Conservation (phyloP, 2,113 vertebrate species). For the Anoplopoma fimbria region DNA sequence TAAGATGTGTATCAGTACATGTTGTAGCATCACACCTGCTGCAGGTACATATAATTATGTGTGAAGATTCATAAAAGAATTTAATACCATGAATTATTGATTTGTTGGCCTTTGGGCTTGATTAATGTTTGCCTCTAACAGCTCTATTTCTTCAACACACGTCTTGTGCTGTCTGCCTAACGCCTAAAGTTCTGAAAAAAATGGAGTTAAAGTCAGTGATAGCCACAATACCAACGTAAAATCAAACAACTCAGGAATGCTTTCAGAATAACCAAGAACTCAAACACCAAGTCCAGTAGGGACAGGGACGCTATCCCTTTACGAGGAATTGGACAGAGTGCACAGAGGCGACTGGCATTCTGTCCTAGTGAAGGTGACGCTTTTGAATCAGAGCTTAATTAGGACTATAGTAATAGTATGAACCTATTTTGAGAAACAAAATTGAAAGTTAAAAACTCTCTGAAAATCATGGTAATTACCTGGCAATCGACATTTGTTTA, state of each 20-base stretch:
- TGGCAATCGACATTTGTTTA: background rate
- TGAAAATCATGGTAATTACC: background rate
- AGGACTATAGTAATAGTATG: too few relatives aligned
- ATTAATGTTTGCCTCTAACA: conserved; percentile 27
- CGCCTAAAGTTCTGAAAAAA: background rate
- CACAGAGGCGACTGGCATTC: too few relatives aligned
- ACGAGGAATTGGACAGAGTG: too few relatives aligned
- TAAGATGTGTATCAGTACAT: conserved; percentile 19
- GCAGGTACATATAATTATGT: conserved; percentile 41
- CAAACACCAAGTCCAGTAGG: too few relatives aligned
- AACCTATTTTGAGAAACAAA: background rate
- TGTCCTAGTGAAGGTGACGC: too few relatives aligned
- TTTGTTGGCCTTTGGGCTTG: conserved; percentile 19
- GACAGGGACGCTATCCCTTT: too few relatives aligned
- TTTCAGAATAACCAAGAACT: background rate
- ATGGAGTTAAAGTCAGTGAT: too few relatives aligned
- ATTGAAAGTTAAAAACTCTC: background rate
- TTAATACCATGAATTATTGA: conserved; percentile 34
- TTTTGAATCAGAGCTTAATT: too few relatives aligned
- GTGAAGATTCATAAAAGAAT: conserved; percentile 45
- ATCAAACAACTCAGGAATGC: background rate
- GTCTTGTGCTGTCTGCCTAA: background rate
- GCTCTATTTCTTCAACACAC: background rate
- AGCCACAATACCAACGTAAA: background rate
- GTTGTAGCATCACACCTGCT: conserved; percentile 56